Percentiles rank a stretch among this genome's conserved stretches.
Evolutionary conservation across 2,888 invertebrate genomes (phyloP).

Genomic region (Hemistola chrysoprasaria): DNA sequence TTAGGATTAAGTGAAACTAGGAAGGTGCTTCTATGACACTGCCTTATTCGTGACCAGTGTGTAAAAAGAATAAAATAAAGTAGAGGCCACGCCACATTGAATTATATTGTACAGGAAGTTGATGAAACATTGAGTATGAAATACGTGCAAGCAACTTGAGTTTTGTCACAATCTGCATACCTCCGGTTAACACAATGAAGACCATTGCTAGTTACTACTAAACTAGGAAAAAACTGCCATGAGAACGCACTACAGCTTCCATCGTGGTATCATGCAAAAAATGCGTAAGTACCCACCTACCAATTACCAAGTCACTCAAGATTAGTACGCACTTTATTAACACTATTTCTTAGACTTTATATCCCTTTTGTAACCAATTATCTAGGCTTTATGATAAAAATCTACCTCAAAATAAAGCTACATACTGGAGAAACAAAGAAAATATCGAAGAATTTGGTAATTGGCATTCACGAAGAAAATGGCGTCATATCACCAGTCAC

Average conservation of each 20-base stretch:
- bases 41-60: not conserved
- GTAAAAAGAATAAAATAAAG: conserved; percentile 5
- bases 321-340: conserved; percentile 28
- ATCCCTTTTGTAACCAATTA: too few relatives aligned
- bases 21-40: too few relatives aligned
- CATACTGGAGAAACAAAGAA: conserved; percentile 56
- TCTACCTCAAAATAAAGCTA: conserved; percentile 1
- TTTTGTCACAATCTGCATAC: not conserved
- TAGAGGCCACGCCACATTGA: conserved; percentile 18
- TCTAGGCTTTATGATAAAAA: too few relatives aligned
- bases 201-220: too few relatives aligned
- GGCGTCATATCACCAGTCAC: conserved; percentile 82
- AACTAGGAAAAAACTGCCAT: conserved; percentile 32
- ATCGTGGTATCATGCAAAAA: conserved; percentile 71
- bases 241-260: conserved; percentile 49
- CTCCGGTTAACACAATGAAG: too few relatives aligned
- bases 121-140: conserved; percentile 4
- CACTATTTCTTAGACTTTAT: too few relatives aligned
- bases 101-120: conserved; percentile 18
- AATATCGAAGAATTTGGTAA: conserved; percentile 74
- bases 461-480: conserved; percentile 83
- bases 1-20: too few relatives aligned
- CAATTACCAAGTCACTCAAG: conserved; percentile 30
- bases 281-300: conserved; percentile 59
- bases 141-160: not conserved